Conservation (phyloP, 2,113 vertebrate species). For the Gallinago paraguaiae region DNA sequence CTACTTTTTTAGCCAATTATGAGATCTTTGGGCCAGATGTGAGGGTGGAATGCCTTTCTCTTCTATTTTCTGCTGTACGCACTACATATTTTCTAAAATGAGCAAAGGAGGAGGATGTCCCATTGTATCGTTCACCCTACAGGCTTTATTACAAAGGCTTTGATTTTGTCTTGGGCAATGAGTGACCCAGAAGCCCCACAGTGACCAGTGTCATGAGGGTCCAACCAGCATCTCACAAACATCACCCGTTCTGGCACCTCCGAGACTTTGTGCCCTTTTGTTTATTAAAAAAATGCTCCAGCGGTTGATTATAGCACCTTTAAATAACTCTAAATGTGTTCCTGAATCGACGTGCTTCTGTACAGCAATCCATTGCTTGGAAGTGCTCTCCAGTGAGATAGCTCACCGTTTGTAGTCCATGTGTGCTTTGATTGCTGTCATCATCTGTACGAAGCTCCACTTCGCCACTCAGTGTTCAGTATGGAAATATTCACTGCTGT, state of each 20-base stretch:
- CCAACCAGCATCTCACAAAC: neutral
- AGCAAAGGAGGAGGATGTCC: neutral
- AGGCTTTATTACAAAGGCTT: neutral
- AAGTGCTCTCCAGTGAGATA: neutral
- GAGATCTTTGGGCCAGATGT: neutral
- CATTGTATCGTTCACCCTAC: neutral
- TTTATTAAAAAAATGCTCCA: neutral
- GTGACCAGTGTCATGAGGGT: neutral
- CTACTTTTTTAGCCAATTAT: neutral
- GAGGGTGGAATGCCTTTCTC: neutral
- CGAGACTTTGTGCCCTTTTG: neutral
- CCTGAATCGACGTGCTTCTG: neutral
- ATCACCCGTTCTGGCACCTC: neutral
- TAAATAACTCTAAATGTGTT: neutral
- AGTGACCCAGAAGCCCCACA: neutral
- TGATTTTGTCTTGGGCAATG: neutral
- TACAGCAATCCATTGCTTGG: neutral
- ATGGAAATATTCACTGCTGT: neutral
- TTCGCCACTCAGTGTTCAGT: constrained; percentile 37
- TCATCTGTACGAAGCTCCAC: neutral
- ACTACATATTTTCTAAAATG: neutral
- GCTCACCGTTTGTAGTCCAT: neutral
- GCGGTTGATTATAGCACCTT: neutral
- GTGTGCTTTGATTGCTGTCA: neutral
- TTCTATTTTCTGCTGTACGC: neutral